A percentile compares a stretch with the other conserved stretches of the same genome.
Conservation (phyloP, 2,888 invertebrate genomes). For the Agriopis marginaria region DNA sequence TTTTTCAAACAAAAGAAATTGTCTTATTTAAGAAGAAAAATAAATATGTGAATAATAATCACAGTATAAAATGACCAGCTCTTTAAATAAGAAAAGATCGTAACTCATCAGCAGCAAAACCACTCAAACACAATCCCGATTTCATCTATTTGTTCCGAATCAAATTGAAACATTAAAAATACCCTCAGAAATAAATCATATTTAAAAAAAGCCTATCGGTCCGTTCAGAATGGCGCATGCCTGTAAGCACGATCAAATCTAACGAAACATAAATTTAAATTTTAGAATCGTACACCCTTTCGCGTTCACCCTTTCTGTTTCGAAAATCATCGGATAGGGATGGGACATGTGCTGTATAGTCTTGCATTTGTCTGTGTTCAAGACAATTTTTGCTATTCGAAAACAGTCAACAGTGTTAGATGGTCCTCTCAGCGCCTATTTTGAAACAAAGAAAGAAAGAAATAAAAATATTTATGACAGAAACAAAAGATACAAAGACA, state of each 20-base stretch:
- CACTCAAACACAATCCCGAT: constrained; percentile 37
- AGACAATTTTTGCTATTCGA: too few species aligned
- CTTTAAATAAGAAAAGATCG: not conserved
- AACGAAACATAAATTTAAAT: constrained; percentile 86
- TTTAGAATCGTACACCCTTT: constrained; percentile 73
- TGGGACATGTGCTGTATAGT: constrained; percentile 8
- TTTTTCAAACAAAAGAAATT: too few species aligned
- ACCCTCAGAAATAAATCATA: constrained; percentile 78
- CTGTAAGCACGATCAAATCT: constrained; percentile 84
- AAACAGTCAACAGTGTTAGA: too few species aligned
- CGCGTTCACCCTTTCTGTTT: constrained; percentile 66
- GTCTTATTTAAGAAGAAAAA: too few species aligned
- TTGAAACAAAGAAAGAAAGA: too few species aligned
- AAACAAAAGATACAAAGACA: too few species aligned
- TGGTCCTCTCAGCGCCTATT: too few species aligned
- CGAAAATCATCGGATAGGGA: constrained; percentile 50
- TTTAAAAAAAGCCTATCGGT: constrained; percentile 74
- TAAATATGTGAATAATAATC: too few species aligned
- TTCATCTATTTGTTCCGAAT: constrained; percentile 53
- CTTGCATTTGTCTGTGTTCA: too few species aligned
- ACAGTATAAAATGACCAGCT: not conserved
- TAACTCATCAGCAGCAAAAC: constrained; percentile 24
- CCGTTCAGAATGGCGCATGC: constrained; percentile 71
- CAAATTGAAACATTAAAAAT: constrained; percentile 61
- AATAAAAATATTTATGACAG: too few species aligned